Percentiles rank a stretch among this genome's conserved stretches.
Evolutionary conservation across 2,888 invertebrate species (phyloP).

Genomic region (Mesodorylaimus sp.): DNA sequence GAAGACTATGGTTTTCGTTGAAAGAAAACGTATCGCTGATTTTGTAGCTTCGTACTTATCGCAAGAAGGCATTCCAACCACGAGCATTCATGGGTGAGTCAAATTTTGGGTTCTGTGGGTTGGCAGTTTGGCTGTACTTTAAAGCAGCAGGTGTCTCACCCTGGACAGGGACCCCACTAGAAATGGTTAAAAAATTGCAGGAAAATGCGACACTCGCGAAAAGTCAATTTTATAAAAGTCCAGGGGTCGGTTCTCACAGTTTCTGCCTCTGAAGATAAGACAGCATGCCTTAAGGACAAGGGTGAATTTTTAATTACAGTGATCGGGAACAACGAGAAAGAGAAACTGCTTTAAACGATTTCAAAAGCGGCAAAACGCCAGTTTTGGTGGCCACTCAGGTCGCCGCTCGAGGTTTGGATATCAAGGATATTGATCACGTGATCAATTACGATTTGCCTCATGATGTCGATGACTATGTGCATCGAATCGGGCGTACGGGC

Average conservation of each 20-base stretch:
- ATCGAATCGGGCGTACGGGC: slow-evolving; percentile 39
- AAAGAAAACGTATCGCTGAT: slow-evolving; percentile 70
- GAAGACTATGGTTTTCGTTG: slow-evolving; percentile 59
- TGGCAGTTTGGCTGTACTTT: no score
- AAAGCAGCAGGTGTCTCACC: no score
- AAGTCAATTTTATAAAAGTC: no score
- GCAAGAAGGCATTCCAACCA: neutral
- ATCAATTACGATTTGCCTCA: slow-evolving; percentile 38
- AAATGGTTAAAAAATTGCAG: no score
- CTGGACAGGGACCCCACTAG: no score
- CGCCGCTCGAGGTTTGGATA: slow-evolving; percentile 76
- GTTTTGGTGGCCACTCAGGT: slow-evolving; percentile 86
- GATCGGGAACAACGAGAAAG: slow-evolving; percentile 52
- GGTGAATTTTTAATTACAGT: no score
- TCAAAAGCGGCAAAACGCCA: slow-evolving; percentile 41
- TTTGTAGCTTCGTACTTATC: slow-evolving; percentile 46
- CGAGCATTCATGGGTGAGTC: slow-evolving; percentile 1
- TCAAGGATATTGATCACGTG: slow-evolving; percentile 51
- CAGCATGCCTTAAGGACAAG: no score
- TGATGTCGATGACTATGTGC: slow-evolving; percentile 37
- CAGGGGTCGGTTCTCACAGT: no score
- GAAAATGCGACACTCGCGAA: no score
- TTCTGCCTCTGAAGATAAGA: no score
- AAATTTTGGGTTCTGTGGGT: no score
- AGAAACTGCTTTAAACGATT: slow-evolving; percentile 56